A percentile compares a stretch with the other conserved stretches of the same genome.
phyloP scores from a whole-genome alignment of 2,797 vertebrate species.

The Girardinus metallicus region DNA sequence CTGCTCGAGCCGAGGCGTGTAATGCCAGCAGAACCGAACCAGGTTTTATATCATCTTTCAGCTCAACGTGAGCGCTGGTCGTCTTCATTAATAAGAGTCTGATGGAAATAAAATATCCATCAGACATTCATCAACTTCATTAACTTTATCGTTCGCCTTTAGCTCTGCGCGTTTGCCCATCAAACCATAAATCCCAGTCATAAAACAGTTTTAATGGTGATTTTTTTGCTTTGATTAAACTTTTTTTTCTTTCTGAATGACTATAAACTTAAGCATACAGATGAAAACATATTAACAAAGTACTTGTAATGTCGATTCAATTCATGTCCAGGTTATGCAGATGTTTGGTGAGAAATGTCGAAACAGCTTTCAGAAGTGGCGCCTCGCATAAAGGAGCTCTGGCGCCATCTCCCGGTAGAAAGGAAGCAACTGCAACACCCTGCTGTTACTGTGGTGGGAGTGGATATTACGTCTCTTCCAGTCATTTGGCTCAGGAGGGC shows the following conservation, averaged over 20 bases:
- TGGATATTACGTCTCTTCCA: neutral
- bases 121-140: neutral
- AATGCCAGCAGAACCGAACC: slow-evolving; percentile 14
- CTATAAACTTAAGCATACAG: neutral
- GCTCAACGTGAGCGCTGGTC: neutral
- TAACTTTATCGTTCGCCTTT: neutral
- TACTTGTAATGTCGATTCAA: neutral
- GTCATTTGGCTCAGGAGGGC: neutral
- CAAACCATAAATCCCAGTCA: neutral
- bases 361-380: neutral
- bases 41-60: neutral
- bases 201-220: neutral
- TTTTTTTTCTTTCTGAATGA: neutral
- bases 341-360: neutral
- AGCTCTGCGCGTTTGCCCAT: neutral
- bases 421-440: slow-evolving; percentile 46
- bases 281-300: neutral
- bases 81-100: neutral
- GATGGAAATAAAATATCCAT: neutral
- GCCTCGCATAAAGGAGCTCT: slow-evolving; percentile 34
- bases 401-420: slow-evolving; percentile 58
- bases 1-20: slow-evolving; percentile 6
- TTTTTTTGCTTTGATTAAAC: neutral
- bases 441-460: neutral
- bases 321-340: neutral